These are phyloP conservation scores for Turnix velox DNA, from an alignment of 2,113 vertebrate genomes.

Conservation along the genomic window DNA sequence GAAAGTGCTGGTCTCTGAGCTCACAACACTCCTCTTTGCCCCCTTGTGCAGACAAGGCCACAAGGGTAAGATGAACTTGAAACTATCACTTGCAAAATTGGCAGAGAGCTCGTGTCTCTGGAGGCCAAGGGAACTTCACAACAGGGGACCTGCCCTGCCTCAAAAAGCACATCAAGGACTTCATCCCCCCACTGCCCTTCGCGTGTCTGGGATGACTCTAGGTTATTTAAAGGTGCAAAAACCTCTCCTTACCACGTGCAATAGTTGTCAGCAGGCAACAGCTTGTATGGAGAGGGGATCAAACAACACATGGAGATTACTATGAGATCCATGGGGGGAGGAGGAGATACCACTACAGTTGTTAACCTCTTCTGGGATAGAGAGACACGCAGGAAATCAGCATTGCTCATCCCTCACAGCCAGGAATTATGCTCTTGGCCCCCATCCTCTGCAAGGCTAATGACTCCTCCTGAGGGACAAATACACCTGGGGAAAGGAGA, in stretches of 20 bases:
- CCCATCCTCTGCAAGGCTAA: neutral
- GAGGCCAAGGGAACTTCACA: neutral
- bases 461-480: neutral
- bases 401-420: neutral
- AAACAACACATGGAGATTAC: neutral
- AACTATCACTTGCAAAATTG: neutral
- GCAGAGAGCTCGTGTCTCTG: neutral
- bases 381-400: neutral
- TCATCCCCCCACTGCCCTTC: neutral
- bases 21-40: neutral
- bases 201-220: neutral
- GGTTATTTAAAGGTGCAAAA: neutral
- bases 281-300: neutral
- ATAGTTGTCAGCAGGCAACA: neutral
- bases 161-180: neutral
- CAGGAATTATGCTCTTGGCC: neutral
- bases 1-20: neutral
- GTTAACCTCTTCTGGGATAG: neutral
- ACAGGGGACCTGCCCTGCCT: neutral
- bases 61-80: neutral
- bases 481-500: neutral
- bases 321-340: neutral
- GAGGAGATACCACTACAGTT: neutral
- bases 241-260: neutral
- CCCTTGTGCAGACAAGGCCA: neutral